phyloP scores from a whole-genome alignment of 2,888 invertebrate species.

The Sarcophaga subvicina region DNA sequence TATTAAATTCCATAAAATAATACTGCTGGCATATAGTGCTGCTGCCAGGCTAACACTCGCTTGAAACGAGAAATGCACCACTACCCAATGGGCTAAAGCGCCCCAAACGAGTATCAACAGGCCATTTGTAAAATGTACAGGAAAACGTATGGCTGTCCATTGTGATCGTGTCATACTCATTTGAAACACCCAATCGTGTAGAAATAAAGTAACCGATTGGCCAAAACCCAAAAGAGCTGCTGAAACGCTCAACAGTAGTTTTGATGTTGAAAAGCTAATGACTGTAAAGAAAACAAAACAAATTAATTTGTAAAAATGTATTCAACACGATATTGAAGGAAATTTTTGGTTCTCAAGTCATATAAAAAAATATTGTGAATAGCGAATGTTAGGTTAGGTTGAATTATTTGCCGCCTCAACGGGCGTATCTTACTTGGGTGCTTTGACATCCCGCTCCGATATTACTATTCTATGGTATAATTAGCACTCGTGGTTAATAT shows the following conservation, averaged over 20 bases:
- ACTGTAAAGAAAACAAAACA: constrained; percentile 71
- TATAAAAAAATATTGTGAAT: not conserved
- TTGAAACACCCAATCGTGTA: constrained; percentile 80
- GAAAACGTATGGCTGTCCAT: constrained; percentile 79
- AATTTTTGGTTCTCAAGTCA: not conserved
- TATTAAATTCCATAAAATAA: constrained; percentile 79
- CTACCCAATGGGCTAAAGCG: constrained; percentile 78
- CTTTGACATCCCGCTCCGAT: too few relatives aligned
- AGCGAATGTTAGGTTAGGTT: too few relatives aligned
- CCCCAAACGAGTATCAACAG: constrained; percentile 80
- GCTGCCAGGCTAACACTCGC: constrained; percentile 79
- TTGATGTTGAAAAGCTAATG: constrained; percentile 81
- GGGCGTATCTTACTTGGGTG: too few relatives aligned
- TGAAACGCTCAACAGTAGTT: constrained; percentile 80
- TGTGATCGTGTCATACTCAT: constrained; percentile 79
- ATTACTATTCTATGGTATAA: too few relatives aligned
- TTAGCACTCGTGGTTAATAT: too few relatives aligned
- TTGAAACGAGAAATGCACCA: constrained; percentile 79
- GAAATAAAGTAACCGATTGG: constrained; percentile 80
- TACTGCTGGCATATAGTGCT: constrained; percentile 76
- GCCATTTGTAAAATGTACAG: constrained; percentile 80
- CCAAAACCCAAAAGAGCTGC: constrained; percentile 81
- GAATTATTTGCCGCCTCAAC: too few relatives aligned
- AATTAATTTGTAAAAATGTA: not conserved
- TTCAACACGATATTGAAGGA: not conserved